These are phyloP conservation scores for Aurelia aurita complex sp. Pacific DNA, from an alignment of 30 jellyfish, hydroid and myxozoan genomes.

Conservation along the genomic window DNA sequence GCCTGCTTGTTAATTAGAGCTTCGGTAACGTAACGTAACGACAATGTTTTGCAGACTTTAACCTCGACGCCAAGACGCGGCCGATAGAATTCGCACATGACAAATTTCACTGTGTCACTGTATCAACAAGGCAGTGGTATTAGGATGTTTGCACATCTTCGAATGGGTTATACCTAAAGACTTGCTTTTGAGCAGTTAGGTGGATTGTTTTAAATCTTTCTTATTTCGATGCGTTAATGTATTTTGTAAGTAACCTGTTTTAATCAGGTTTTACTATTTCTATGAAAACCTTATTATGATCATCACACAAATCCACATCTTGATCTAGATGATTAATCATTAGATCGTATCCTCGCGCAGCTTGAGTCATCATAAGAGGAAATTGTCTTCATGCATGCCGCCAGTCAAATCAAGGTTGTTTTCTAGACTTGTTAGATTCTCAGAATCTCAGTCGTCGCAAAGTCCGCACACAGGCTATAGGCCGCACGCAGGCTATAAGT, in stretches of 20 bases:
- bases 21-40: too few relatives aligned
- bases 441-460: too few relatives aligned
- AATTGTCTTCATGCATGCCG: too few relatives aligned
- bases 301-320: background rate
- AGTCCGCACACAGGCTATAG: too few relatives aligned
- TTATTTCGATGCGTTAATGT: constrained; percentile 43
- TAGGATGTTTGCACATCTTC: constrained; percentile 33
- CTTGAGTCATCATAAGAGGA: background rate
- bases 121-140: constrained; percentile 1
- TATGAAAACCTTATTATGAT: constrained; percentile 13
- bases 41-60: background rate
- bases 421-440: too few relatives aligned
- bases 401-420: too few relatives aligned
- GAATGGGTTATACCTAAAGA: constrained; percentile 39
- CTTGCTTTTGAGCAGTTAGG: constrained; percentile 31
- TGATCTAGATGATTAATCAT: constrained; percentile 14
- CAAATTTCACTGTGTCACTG: background rate
- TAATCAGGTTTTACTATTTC: constrained; percentile 40
- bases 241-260: constrained; percentile 36
- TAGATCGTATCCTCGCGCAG: constrained; percentile 2
- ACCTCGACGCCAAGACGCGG: background rate
- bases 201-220: constrained; percentile 53
- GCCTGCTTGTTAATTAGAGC: too few relatives aligned
- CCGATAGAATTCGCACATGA: background rate
- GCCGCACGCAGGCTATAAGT: too few relatives aligned